phyloP scores from a whole-genome alignment of 37 sponge, comb jelly and placozoan species.

The Geodia barretti region DNA sequence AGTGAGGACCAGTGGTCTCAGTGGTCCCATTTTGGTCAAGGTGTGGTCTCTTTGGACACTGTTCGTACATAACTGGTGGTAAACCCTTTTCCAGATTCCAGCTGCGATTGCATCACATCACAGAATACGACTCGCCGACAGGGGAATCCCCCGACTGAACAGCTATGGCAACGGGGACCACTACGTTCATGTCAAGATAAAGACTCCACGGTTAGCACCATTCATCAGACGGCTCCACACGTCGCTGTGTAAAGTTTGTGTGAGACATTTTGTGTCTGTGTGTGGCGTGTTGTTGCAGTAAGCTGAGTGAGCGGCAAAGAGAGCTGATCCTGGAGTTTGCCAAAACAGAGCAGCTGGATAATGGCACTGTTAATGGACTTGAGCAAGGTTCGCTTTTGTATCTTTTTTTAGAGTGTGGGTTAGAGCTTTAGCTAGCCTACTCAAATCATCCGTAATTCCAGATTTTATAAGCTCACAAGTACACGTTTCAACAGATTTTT shows the following conservation, averaged over 20 bases:
- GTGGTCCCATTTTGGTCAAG: slow-evolving; percentile 80
- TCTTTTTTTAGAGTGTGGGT: no score
- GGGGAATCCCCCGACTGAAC: slow-evolving; percentile 84
- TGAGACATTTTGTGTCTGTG: background rate
- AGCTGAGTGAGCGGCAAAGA: slow-evolving; percentile 42
- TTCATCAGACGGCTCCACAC: background rate
- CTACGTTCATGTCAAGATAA: slow-evolving; percentile 86
- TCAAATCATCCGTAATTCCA: no score
- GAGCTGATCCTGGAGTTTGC: slow-evolving; percentile 58
- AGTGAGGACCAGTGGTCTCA: slow-evolving; percentile 68
- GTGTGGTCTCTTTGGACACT: slow-evolving; percentile 21
- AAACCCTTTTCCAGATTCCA: slow-evolving; percentile 69
- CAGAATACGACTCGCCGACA: slow-evolving; percentile 63
- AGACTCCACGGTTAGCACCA: slow-evolving; percentile 75
- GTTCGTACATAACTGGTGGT: background rate
- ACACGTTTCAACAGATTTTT: no score
- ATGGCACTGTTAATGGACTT: slow-evolving; percentile 55
- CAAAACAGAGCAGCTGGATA: slow-evolving; percentile 23
- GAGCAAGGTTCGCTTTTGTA: slow-evolving; percentile 23
- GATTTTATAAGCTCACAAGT: no score
- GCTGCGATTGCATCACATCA: slow-evolving; percentile 89
- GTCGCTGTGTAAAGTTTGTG: background rate
- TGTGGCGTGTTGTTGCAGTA: slow-evolving; percentile 22
- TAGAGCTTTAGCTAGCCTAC: no score
- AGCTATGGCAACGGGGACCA: slow-evolving; percentile 89